These are phyloP conservation scores for Caenorhabditis drosophilae DNA, from an alignment of 2,888 invertebrate genomes.

Conservation along the genomic window DNA sequence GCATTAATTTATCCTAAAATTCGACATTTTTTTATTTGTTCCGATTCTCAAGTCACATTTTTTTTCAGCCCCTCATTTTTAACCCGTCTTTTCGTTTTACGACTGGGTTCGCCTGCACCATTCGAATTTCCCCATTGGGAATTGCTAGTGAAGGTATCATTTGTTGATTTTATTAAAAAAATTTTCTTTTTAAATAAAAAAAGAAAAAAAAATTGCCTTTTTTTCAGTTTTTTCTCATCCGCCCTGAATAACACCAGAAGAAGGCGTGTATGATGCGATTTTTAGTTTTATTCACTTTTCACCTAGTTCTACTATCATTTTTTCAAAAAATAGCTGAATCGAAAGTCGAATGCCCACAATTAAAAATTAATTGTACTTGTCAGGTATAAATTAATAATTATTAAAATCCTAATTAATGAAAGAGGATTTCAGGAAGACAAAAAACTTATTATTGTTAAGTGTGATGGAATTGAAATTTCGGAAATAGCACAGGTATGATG, in stretches of 20 bases:
- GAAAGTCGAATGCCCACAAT: not conserved
- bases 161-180: too few species aligned
- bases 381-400: not conserved
- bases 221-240: too few species aligned
- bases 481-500: slow-evolving; percentile 10
- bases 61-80: not conserved
- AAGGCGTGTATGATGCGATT: too few species aligned
- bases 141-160: too few species aligned
- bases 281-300: too few species aligned
- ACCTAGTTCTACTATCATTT: too few species aligned
- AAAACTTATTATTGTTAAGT: slow-evolving; percentile 12
- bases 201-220: too few species aligned
- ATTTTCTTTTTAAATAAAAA: too few species aligned
- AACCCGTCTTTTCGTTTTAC: not conserved
- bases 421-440: slow-evolving; percentile 11
- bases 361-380: not conserved
- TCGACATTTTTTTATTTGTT: not conserved
- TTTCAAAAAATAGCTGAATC: too few species aligned
- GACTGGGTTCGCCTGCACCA: too few species aligned
- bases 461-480: slow-evolving; percentile 9
- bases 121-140: too few species aligned
- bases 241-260: too few species aligned
- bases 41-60: not conserved
- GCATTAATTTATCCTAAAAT: not conserved
- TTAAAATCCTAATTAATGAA: not conserved